These are phyloP conservation scores for Rhamnusium bicolor DNA, from an alignment of 2,888 invertebrate species.

Conservation along the genomic window DNA sequence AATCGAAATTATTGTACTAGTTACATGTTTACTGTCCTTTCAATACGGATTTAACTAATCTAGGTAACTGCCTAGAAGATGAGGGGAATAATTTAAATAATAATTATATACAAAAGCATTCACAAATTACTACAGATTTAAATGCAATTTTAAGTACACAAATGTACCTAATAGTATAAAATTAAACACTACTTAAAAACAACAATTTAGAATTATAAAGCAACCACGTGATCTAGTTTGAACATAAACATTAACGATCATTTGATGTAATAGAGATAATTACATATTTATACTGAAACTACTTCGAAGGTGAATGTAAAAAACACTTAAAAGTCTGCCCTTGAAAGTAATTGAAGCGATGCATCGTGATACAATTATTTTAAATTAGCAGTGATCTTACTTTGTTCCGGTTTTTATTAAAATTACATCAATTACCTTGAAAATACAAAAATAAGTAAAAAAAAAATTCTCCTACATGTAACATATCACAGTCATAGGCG, in stretches of 20 bases:
- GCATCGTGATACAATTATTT: conserved; percentile 56
- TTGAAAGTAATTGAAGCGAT: conserved; percentile 49
- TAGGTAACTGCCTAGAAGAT: no score
- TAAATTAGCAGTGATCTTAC: conserved; percentile 50
- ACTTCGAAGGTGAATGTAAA: conserved; percentile 44
- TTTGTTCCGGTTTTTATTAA: conserved; percentile 55
- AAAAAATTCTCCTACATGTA: neutral
- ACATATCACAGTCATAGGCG: neutral
- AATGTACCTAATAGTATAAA: neutral
- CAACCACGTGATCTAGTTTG: conserved; percentile 18
- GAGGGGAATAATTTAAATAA: no score
- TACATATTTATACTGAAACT: conserved; percentile 35
- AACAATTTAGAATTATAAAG: conserved; percentile 10
- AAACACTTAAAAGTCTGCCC: conserved; percentile 46
- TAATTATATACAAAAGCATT: no score
- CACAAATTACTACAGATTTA: no score
- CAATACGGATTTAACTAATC: no score
- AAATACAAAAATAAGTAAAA: conserved; percentile 34
- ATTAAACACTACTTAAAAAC: neutral
- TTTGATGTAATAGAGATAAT: conserved; percentile 25
- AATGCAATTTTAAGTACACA: neutral
- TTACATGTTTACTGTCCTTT: no score
- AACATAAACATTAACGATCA: conserved; percentile 15
- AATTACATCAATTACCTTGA: conserved; percentile 54
- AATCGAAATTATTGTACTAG: no score